These are phyloP conservation scores for Cosmopolites sordidus DNA, from an alignment of 2,888 invertebrate species.

Conservation along the genomic window DNA sequence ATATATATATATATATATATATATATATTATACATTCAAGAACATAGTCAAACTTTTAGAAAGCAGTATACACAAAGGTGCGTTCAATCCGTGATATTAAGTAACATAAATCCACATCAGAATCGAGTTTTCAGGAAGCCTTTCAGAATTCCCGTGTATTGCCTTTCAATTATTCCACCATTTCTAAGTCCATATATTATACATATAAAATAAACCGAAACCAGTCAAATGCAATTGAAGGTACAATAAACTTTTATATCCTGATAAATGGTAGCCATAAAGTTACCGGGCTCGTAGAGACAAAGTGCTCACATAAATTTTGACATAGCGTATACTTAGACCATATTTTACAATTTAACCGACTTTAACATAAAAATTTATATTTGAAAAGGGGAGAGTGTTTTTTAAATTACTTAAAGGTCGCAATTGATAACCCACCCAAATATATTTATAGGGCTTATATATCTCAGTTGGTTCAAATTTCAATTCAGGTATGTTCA, in stretches of 20 bases:
- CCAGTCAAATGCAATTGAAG: constrained; percentile 19
- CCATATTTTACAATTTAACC: constrained; percentile 4
- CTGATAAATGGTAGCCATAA: constrained; percentile 17
- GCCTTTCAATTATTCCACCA: background rate
- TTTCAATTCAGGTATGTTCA: too few relatives aligned
- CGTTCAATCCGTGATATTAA: too few relatives aligned
- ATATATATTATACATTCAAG: too few relatives aligned
- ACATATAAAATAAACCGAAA: constrained; percentile 11
- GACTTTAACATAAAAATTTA: constrained; percentile 1
- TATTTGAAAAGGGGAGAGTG: background rate
- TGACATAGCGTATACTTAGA: constrained; percentile 8
- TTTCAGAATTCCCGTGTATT: background rate
- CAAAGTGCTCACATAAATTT: constrained; percentile 19
- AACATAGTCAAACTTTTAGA: too few relatives aligned
- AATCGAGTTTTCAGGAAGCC: background rate
- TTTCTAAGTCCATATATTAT: background rate
- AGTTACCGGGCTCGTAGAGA: constrained; percentile 11
- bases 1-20: too few relatives aligned
- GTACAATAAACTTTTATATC: constrained; percentile 19
- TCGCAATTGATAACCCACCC: too few relatives aligned
- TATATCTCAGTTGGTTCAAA: too few relatives aligned
- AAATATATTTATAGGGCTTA: too few relatives aligned
- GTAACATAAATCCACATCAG: background rate
- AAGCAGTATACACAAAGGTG: too few relatives aligned
- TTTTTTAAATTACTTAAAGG: background rate